Conservation (phyloP, 2,113 vertebrate species). For the Nicator chloris region DNA sequence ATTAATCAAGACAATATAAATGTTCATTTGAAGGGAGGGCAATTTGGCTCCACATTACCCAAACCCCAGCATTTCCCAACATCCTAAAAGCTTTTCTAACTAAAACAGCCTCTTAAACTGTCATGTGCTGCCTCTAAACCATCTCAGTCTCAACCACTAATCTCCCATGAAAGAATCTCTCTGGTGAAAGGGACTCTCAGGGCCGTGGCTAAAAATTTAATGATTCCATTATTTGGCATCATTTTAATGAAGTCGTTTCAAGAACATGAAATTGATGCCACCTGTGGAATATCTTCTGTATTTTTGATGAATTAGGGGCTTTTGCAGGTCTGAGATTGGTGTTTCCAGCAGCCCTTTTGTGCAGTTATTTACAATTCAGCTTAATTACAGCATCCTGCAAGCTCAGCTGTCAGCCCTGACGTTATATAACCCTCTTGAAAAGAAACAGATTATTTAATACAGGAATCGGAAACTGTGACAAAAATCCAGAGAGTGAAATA, state of each 20-base stretch:
- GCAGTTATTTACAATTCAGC: background rate
- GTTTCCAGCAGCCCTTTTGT: background rate
- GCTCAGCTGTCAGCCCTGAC: background rate
- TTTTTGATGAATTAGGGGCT: background rate
- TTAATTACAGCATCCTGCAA: background rate
- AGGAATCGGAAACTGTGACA: background rate
- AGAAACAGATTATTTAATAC: background rate
- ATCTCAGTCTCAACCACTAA: background rate
- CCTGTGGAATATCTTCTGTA: background rate
- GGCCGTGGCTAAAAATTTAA: background rate
- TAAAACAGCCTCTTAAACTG: constrained; percentile 6
- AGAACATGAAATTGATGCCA: background rate
- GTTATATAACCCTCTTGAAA: background rate
- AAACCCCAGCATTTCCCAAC: background rate
- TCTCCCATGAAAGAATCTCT: background rate
- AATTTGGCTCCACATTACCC: background rate
- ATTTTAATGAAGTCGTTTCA: background rate
- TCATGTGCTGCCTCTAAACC: background rate
- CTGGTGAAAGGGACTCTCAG: background rate
- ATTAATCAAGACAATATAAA: background rate
- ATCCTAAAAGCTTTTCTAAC: constrained; percentile 31
- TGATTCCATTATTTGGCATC: background rate
- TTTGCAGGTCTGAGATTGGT: background rate
- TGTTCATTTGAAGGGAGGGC: background rate
- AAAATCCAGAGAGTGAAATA: background rate